Base-by-base conservation (phyloP, 37 sponge, comb jelly and placozoan genomes). In the Diacarnus erythraeanus region DNA sequence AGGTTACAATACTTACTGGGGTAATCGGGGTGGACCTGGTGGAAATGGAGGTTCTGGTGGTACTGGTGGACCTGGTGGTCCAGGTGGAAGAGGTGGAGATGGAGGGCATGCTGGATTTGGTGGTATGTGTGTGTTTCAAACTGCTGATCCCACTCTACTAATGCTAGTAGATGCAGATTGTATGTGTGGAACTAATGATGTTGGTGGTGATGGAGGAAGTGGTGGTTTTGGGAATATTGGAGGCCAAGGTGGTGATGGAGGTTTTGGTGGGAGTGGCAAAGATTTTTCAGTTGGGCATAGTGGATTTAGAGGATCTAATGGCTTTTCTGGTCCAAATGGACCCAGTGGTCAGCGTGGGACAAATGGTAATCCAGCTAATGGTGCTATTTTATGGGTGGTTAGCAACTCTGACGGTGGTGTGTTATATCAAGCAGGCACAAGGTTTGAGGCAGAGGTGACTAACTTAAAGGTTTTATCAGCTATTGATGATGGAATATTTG, bases 401-500 rank as follows among this genome's bases (percentile, higher is more conserved):
- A 42, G 65, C 23, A 60, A 70, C 9, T 77, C 81, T 36, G 82
- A 69, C 54, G 87, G 90, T 51, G 59, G 66, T 2, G 73, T 84
- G n/a, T 44, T 92, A 30, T 76, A 74, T 31, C 82, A 84, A 64
- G 77, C 88, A 20, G 74, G 76, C 10, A 88, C 81, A 3, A 60
- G 93, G 34, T 92, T 81, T 63, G 89, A 92, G 76, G 71, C 76
- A 34, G 77, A 88, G 37, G 78, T 92, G 20, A 77, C 76, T 33
- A 42, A 44, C 42, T 38, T 88, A 20, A 37, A 33, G 33, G 72
- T 81, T 42, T 76, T 60, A 27, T 88, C 93, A 25, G 93, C 89
- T 18, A 80, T 92, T 57, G 86, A 89, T 78, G 93, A 93, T 79
- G 93, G 93, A 2, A 89, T 93, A 39, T 88, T 93, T 74, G 90